Evolutionary conservation across 2,888 invertebrate genomes (phyloP), one percentile per base, ranked within the genome.

Genomic region (Andrena haemorrhoa): DNA sequence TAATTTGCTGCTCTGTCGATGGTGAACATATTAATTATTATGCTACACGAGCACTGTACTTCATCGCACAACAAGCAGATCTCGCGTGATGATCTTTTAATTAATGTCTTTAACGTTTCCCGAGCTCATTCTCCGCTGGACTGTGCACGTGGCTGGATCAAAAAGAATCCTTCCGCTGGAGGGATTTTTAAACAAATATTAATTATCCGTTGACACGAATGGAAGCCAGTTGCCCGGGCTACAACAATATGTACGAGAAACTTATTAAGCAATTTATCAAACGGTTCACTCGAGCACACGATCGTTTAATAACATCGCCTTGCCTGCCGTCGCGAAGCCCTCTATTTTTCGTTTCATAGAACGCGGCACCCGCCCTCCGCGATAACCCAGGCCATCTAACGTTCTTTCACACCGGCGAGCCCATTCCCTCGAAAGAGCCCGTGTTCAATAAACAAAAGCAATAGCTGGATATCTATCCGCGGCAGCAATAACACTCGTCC

Each of bases 391-490:
- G 16, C n/a, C 31, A 47, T 51, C 56, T 63, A 60, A 20, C 47
- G n/a, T 70, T 63, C 16, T 16, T 41, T 53, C 31, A 20, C 56
- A 4, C 29, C 35, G 47, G 29, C 12, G 6, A 31, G 16, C 31
- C 47, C 20, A 51, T 56, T n/a, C 53, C 4, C 31, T 12, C 16
- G n/a, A 65, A 72, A 58, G 49, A 8, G 64, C 64, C 58, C n/a
- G 76, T 7, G 58, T 72, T 64, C 73, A 10, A 49, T 65, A 26
- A 72, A 72, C 58, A 72, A 65, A 51, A 26, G 58, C 64, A 58
- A 58, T 60, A 72, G 73, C 26, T 4, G 29, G 41, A 70, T 41
- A 41, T 61, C 41, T 56, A 53, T 56, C 47, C 23, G 41, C 6
- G 33, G 56, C 1, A 5, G 47, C 58, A 64, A 76, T 64, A 71